phyloP scores from a whole-genome alignment of 2,797 vertebrate species.

The Danio aesculapii region DNA sequence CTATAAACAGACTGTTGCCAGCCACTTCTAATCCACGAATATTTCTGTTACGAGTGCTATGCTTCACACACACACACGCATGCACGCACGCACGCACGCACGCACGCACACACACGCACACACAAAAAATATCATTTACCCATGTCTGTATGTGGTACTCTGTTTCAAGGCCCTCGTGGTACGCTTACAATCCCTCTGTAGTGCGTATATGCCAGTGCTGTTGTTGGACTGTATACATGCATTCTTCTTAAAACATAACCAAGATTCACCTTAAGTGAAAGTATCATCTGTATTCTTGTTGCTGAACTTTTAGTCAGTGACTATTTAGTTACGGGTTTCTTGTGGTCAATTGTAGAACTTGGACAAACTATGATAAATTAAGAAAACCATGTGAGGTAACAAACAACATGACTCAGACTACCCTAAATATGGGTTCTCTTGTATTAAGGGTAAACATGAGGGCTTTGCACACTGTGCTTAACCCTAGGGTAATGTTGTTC shows the following conservation, averaged over 20 bases:
- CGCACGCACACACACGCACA: no score
- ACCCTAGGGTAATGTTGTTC: no score
- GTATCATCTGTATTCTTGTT: not conserved
- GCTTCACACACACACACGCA: not conserved
- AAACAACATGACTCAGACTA: not conserved
- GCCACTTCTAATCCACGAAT: conserved; percentile 34
- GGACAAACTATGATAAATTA: not conserved
- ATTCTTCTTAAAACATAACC: conserved; percentile 29
- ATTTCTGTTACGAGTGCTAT: conserved; percentile 41
- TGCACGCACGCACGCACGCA: no score
- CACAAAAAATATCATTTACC: conserved; percentile 41
- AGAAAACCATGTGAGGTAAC: not conserved
- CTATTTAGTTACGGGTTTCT: not conserved
- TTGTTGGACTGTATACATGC: conserved; percentile 35
- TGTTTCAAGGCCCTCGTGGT: conserved; percentile 32
- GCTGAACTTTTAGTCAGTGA: not conserved
- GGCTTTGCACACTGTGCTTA: no score
- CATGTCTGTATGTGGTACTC: conserved; percentile 36
- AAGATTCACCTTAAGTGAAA: not conserved
- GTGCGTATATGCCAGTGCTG: conserved; percentile 32
- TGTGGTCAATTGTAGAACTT: not conserved
- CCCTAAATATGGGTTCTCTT: conserved; percentile 2
- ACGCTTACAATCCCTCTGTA: conserved; percentile 30
- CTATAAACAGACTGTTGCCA: conserved; percentile 57
- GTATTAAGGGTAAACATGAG: conserved; percentile 16